Evolutionary conservation across 2,888 invertebrate genomes (phyloP), one percentile per base, ranked within the genome.

Genomic region (Cheilosia pagana): DNA sequence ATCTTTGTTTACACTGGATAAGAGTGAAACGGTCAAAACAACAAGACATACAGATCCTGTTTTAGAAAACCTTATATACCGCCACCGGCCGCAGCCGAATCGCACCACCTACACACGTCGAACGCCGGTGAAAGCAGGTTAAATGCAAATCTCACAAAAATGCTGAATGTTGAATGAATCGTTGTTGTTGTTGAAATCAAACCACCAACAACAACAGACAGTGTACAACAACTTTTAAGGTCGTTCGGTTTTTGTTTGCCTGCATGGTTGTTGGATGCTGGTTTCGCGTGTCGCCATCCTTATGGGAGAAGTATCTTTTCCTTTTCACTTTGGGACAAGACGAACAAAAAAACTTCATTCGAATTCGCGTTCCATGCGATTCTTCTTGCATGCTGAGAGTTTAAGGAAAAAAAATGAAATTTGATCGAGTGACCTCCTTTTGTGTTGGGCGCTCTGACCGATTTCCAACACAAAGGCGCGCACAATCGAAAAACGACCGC

Each of bases 121-220:
- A 43, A 3, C 62, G 57, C 59, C 87, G 87, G 89, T 90, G 90
- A 89, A 89, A 90, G 89, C 89, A 90, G 89, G 89, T 90, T 89
- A 89, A 89, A 90, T 90, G 89, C 89, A 89, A 90, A 90, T 90
- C 85, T 67, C 43, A 57, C 74, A 60, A 59, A 70, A 65, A 76
- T 39, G 55, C 23, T 41, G 70, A 53, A 74, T 65, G 79, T 53
- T 81, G 65, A 82, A 82, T 82, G 81, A 82, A 71, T 81, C 62
- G 67, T 81, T 81, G 67, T 1, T 35, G 35, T 57, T 77, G 79
- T 79, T 72, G 81, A 81, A 75, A 70, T 76, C 65, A 60, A 59
- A 16, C 55, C 19, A 63, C 31, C 68, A 63, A 45, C 48, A 63
- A 55, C 43, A 70, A 41, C 21, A 48, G 60, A 75, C 53, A 35